Evolutionary conservation across 2,888 invertebrate species (phyloP).

Genomic region (Tachystola acroxantha): DNA sequence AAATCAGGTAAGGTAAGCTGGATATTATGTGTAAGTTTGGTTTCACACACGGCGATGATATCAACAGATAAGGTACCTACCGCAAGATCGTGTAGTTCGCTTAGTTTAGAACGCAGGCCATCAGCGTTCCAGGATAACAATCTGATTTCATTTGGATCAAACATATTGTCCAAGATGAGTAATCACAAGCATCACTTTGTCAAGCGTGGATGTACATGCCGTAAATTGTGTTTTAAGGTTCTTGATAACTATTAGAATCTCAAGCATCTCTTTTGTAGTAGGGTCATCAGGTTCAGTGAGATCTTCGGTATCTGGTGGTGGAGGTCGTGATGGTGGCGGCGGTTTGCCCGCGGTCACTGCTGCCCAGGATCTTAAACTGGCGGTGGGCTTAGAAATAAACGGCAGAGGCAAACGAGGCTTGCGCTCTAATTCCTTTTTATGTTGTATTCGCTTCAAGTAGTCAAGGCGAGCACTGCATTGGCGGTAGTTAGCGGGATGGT

Average conservation of each 20-base stretch:
- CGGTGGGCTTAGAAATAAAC: background rate
- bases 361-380: background rate
- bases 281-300: background rate
- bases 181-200: background rate
- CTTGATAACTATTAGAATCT: background rate
- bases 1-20: background rate
- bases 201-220: background rate
- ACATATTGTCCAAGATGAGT: background rate
- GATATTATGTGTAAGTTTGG: background rate
- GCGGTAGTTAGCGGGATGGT: constrained; percentile 11
- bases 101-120: background rate
- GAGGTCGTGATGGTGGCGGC: too few relatives aligned
- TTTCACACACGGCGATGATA: constrained; percentile 8
- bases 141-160: background rate
- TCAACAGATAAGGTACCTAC: constrained; percentile 5
- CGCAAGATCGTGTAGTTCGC: background rate
- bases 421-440: background rate
- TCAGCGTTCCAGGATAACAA: background rate
- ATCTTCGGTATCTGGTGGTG: background rate
- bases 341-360: background rate
- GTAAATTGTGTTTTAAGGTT: background rate
- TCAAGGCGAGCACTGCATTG: constrained; percentile 3
- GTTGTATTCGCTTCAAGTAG: background rate
- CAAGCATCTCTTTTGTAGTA: background rate
- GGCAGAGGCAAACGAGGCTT: background rate